Base-by-base conservation (phyloP, 2,888 invertebrate species). In the Lasioglossum malachurum region DNA sequence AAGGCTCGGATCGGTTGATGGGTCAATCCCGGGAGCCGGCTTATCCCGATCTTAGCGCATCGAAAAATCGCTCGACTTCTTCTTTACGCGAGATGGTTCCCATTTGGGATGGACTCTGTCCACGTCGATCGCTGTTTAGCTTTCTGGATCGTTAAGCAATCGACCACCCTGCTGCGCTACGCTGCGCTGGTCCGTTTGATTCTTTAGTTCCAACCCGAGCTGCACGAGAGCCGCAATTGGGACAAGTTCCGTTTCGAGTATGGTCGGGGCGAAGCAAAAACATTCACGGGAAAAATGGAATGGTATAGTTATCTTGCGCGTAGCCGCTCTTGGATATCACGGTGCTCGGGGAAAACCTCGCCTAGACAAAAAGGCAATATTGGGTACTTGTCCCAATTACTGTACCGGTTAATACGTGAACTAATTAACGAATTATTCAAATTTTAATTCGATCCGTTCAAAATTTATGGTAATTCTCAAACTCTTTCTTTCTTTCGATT, bases 1-100 rank as follows among this genome's bases (percentile, higher is more conserved):
- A 94, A 88, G 90, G 80, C 72, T 80, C 72, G 85, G 71, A 84
- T 87, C 87, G 44, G 74, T 88, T 87, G 91, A 91, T 88, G 91
- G 91, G 87, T 91, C 88, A 90, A 90, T 91, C 80, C 89, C 77
- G 74, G 74, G 78, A 16, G 60, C 41, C 35, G 67, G 80, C 80
- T 91, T 88, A 90, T 91, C 87, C 81, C 81, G 82, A 85, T 86
- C 81, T 81, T 71, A 72, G 53, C 76, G 75, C 88, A 57, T 87
- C 78, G 84, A 87, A 83, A 78, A 80, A 84, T 88, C 75, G 71
- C 64, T 38, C 67, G 44, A 67, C 57, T 67, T 53, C 64, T 64
- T 72, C 31, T 16, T 38, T 60, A 19, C 35, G 4, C 23, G 8
- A 12, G 49, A 8, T 16, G 5, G 23, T 19, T 19, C 23, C 38